Evolutionary conservation across 2,113 vertebrate genomes (phyloP).

Genomic region (Salvelinus fontinalis): DNA sequence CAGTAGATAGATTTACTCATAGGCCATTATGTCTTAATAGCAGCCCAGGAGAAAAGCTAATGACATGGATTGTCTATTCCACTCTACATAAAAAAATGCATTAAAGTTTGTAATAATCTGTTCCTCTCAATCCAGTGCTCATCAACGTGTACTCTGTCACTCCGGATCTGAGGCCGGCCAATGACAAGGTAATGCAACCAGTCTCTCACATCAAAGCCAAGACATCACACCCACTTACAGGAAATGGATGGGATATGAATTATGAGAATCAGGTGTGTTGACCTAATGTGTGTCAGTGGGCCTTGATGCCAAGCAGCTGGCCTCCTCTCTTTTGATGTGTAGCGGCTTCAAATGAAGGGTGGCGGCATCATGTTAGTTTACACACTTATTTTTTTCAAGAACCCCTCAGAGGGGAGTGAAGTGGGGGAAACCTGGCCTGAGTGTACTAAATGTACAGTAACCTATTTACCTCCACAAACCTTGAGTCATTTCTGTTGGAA

Average conservation of each 20-base stretch:
- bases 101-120: not conserved
- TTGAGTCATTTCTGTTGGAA: conserved; percentile 60
- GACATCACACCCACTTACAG: not conserved
- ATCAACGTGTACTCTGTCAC: conserved; percentile 85
- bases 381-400: not conserved
- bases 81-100: not conserved
- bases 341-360: not conserved
- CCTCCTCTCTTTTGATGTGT: not conserved
- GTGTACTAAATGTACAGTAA: conserved; percentile 48
- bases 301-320: conserved; percentile 3
- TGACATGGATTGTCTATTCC: not conserved
- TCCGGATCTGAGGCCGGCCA: conserved; percentile 83
- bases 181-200: conserved; percentile 77
- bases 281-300: not conserved
- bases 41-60: not conserved
- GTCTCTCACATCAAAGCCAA: not conserved
- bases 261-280: conserved; percentile 2
- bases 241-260: not conserved
- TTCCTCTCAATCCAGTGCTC: conserved; percentile 74
- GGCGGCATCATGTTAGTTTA: not conserved
- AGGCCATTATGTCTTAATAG: too few relatives aligned
- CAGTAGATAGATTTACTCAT: not conserved
- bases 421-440: conserved; percentile 17
- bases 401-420: conserved; percentile 6
- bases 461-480: conserved; percentile 49